Evolutionary conservation across 2,888 invertebrate genomes (phyloP).

Genomic region (Omphaloscelis lunosa): DNA sequence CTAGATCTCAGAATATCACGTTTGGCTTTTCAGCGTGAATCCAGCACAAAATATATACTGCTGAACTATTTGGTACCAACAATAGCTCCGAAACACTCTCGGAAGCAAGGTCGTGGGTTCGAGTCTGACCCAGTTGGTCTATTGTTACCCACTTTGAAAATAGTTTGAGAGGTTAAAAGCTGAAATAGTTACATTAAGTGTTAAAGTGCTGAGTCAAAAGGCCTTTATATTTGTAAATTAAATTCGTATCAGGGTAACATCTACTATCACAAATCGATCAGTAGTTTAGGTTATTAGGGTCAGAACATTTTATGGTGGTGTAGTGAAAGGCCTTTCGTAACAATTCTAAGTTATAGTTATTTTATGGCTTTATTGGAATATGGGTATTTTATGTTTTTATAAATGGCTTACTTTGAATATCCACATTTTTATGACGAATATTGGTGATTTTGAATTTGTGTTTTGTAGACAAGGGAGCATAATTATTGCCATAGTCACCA

Average conservation of each 20-base stretch:
- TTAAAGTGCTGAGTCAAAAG: slow-evolving; percentile 58
- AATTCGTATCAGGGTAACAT: slow-evolving; percentile 47
- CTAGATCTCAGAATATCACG: slow-evolving; percentile 20
- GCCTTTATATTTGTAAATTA: slow-evolving; percentile 60
- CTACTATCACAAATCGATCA: slow-evolving; percentile 49
- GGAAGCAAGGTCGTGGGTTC: slow-evolving; percentile 51
- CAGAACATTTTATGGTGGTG: slow-evolving; percentile 25
- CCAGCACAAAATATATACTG: slow-evolving; percentile 15
- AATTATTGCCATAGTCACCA: background rate
- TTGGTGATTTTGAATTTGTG: background rate
- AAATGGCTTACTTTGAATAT: background rate
- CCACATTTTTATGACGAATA: background rate
- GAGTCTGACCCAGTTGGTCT: slow-evolving; percentile 62
- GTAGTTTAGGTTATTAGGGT: slow-evolving; percentile 42
- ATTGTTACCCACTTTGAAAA: slow-evolving; percentile 58
- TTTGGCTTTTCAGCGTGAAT: slow-evolving; percentile 7
- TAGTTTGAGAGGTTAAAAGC: slow-evolving; percentile 60
- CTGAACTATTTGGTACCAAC: slow-evolving; percentile 34
- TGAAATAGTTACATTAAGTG: slow-evolving; percentile 50
- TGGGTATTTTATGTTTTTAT: background rate
- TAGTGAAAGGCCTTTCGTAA: slow-evolving; percentile 10
- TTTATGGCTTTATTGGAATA: slow-evolving; percentile 11
- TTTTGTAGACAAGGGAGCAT: background rate
- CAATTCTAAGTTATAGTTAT: background rate
- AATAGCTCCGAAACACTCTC: slow-evolving; percentile 44